Base-by-base conservation (phyloP, 2,888 invertebrate genomes). In the Diarsia brunnea region DNA sequence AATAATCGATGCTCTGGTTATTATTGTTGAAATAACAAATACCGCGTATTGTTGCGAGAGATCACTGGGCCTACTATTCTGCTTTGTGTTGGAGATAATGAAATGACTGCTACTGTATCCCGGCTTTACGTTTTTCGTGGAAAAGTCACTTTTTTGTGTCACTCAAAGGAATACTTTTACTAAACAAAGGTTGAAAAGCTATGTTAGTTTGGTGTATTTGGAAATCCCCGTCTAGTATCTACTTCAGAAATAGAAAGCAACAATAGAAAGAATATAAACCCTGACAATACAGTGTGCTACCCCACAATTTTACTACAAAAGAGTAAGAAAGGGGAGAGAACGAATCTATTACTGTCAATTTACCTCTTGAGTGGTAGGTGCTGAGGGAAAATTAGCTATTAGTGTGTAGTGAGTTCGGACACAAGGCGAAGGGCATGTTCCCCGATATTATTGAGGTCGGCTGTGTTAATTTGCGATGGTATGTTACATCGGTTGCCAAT, bases 271-370 rank as follows among this genome's bases (percentile, higher is more conserved):
- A 79, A 82, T 66, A 84, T 81, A 86, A 88, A 82, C 69, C 24
- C 45, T 31, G 61, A 69, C n/a, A 65, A 73, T 58, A 71, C 68
- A 75, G 24, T 66, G 68, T 63, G 47, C 55, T 49, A 61, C 58
- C 49, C 64, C n/a, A 65, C 65, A 83, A 73, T 73, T 74, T 73
- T 83, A 64, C 69, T 72, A 73, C 81, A 82, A 85, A 89, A 85
- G 82, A 83, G 82, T 87, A 89, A 87, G 85, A 82, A 87, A 81
- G 79, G 86, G 84, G 84, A 89, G 85, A 89, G 86, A 91, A 92
- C 91, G 91, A 94, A 93, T 93, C 93, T 93, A 93, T 95, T 93
- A 93, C 91, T 91, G 92, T 92, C 92, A 92, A 93, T 92, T 91
- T 89, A 86, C 88, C 90, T 89, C 88, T 88, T 79, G 88, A 88